A percentile compares a stretch with the other conserved stretches of the same genome.
Evolutionary conservation across 2,888 invertebrate genomes (phyloP).

Genomic region (Ormyrus thymus): DNA sequence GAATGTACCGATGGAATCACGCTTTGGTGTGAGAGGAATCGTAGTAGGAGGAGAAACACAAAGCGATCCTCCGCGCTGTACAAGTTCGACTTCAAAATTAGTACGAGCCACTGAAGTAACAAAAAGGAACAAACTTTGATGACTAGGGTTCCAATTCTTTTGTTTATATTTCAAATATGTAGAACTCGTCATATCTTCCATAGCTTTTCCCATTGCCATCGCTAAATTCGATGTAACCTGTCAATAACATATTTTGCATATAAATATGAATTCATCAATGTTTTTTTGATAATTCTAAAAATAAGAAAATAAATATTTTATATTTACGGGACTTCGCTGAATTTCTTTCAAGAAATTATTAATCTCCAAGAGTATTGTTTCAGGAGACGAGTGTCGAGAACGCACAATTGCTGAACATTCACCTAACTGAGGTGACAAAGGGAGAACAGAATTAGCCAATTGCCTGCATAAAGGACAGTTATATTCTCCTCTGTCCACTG

Average conservation of each 20-base stretch:
- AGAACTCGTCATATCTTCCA: conserved; percentile 94
- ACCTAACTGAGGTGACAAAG: conserved; percentile 84
- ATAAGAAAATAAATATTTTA: neutral
- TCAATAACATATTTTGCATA: conserved; percentile 42
- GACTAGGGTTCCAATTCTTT: conserved; percentile 81
- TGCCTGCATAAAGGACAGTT: conserved; percentile 96
- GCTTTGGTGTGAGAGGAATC: conserved; percentile 82
- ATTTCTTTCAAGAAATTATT: conserved; percentile 82
- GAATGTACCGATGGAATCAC: conserved; percentile 85
- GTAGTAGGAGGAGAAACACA: conserved; percentile 75
- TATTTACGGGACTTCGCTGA: conserved; percentile 80
- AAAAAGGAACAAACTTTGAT: conserved; percentile 89
- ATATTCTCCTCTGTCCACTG: conserved; percentile 90
- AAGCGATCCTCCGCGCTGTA: conserved; percentile 91
- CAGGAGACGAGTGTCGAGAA: conserved; percentile 77
- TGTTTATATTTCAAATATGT: conserved; percentile 89
- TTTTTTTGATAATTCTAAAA: neutral
- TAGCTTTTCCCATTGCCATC: conserved; percentile 92
- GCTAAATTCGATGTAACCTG: conserved; percentile 84
- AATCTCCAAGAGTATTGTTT: conserved; percentile 75
- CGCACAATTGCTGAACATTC: conserved; percentile 81
- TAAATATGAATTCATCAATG: neutral
- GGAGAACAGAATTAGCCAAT: conserved; percentile 92
- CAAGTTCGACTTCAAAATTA: conserved; percentile 94
- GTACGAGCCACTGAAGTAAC: conserved; percentile 92